Evolutionary conservation across 2,113 vertebrate genomes (phyloP).

Genomic region (Paramormyrops kingsleyae): DNA sequence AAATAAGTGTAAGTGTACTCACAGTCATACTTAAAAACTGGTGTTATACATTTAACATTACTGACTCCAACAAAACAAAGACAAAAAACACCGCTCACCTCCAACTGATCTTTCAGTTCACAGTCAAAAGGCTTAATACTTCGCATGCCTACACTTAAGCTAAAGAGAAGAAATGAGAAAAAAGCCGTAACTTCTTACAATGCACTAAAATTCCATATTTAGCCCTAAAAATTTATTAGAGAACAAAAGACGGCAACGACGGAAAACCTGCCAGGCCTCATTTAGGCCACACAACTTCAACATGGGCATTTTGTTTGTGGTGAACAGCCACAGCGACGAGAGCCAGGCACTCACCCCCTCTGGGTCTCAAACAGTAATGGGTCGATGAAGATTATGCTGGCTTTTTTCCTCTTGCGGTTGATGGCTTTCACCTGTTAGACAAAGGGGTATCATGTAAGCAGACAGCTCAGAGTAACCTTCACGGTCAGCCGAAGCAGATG

Average conservation of each 20-base stretch:
- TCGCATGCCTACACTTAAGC: constrained; percentile 68
- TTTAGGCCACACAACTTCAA: neutral
- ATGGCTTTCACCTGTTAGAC: constrained; percentile 71
- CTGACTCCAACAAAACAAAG: neutral
- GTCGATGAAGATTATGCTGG: constrained; percentile 77
- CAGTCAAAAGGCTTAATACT: constrained; percentile 83
- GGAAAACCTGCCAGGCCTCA: neutral
- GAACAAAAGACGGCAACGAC: neutral
- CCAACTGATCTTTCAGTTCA: constrained; percentile 65
- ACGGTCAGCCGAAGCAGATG: neutral
- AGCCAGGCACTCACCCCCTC: constrained; percentile 62
- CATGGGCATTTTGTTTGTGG: neutral
- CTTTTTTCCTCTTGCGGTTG: constrained; percentile 66
- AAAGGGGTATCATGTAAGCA: neutral
- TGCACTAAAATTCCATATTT: neutral
- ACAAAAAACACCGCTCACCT: constrained; percentile 59
- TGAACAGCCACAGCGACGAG: neutral
- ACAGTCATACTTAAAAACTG: neutral
- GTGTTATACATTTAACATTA: neutral
- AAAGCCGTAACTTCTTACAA: too few relatives aligned
- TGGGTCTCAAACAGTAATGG: constrained; percentile 41
- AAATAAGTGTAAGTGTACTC: neutral
- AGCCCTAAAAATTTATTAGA: neutral
- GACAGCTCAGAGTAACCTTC: neutral
- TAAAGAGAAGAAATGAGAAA: constrained; percentile 31